Base-by-base conservation (phyloP, 2,797 vertebrate genomes). In the Tachyglossus aculeatus region DNA sequence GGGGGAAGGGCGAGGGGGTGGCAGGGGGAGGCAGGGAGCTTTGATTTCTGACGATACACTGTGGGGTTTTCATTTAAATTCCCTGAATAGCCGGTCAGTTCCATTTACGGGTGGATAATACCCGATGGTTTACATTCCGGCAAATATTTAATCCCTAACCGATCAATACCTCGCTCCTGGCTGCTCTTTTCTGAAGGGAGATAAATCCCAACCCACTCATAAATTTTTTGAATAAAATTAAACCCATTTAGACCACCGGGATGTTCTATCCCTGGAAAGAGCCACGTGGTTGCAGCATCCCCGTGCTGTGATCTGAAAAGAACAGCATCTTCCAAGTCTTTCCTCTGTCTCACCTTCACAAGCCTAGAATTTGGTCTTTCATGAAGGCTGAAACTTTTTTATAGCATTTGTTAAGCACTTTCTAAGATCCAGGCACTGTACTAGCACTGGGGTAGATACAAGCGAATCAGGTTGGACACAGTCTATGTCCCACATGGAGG, bases 161-260 rank as follows among this genome's bases (percentile, higher is more conserved):
- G 69, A 86, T 68, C 44, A 3, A 78, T 78, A 80, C 74, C 33
- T 50, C 15, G 74, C 29, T 4, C 5, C 70, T 15, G 50, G 52
- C 63, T 69, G 21, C 67, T 70, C 75, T 13, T 45, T 61, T 56
- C 4, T 5, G 37, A 53, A 45, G 40, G 74, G 64, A 69, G 74
- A 43, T 29, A 65, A 39, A 56, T 76, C 58, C 59, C 27, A 52
- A 41, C 44, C 71, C 56, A 43, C 67, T 51, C 33, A 76, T 47
- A 61, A 62, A 71, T 39, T 56, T 50, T 36, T 5, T 65, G 71
- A 66, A 70, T 22, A 44, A 78, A 36, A 75, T 81, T 60, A 79
- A 64, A 50, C 41, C 58, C 59, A 63, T 15, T 58, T 29, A 60
- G 59, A 50, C 33, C n/a, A 13, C n/a, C n/a, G n/a, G 29, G 39